Evolutionary conservation across 2,797 vertebrate genomes (phyloP).

Genomic region (Alauda arvensis): DNA sequence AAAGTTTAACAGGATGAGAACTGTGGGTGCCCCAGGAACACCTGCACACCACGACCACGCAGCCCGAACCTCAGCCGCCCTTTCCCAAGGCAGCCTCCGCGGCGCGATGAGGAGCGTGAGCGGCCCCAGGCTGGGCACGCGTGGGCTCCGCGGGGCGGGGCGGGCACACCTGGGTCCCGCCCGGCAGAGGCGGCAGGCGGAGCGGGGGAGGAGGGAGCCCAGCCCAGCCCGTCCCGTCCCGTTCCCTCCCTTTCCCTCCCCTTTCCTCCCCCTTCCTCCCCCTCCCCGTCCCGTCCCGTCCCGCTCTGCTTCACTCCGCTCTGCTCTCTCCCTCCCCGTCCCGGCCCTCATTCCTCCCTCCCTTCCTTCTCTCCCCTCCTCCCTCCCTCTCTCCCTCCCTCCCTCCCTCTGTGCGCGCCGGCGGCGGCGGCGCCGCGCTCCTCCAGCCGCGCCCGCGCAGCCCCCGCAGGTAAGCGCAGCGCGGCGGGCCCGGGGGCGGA

Average conservation of each 20-base stretch:
- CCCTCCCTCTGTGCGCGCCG: neutral
- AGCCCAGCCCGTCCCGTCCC: neutral
- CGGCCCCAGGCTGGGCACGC: neutral
- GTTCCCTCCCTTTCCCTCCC: too few relatives aligned
- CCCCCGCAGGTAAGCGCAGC: constrained; percentile 32
- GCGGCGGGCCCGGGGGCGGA: neutral
- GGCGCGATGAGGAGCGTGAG: rapidly evolving
- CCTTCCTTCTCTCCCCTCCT: neutral
- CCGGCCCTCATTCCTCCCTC: neutral
- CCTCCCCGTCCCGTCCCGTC: neutral
- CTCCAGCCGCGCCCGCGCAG: neutral
- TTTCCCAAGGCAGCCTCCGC: rapidly evolving
- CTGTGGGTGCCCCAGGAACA: neutral
- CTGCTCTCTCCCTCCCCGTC: neutral
- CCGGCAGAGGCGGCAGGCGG: neutral
- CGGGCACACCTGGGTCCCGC: constrained; percentile 3
- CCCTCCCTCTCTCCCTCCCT: neutral
- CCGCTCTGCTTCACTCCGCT: neutral
- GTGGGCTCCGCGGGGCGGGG: neutral
- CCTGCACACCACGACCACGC: neutral
- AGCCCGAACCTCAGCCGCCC: rapidly evolving
- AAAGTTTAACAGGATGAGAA: neutral
- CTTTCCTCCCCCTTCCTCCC: neutral
- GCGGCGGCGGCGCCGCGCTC: constrained; percentile 16
- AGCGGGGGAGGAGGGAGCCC: neutral